A percentile compares a stretch with the other conserved stretches of the same genome.
Evolutionary conservation across 2,888 invertebrate genomes (phyloP).

Genomic region (Rhabditoides inermis): DNA sequence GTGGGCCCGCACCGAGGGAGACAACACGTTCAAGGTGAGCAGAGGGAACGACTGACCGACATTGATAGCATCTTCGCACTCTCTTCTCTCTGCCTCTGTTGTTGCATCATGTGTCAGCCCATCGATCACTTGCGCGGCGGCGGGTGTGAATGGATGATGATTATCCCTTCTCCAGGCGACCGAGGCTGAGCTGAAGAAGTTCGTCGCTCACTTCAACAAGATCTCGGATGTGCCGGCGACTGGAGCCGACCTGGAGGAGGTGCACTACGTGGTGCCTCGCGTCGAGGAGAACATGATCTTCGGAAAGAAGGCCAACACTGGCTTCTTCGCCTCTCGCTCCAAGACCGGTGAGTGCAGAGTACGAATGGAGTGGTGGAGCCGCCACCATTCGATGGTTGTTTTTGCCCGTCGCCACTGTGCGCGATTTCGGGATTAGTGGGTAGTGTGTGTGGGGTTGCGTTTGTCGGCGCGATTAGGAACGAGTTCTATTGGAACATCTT

Average conservation of each 20-base stretch:
- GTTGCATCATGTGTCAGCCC: neutral
- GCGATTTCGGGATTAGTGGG: no score
- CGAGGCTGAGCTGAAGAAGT: conserved; percentile 40
- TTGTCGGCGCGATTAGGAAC: no score
- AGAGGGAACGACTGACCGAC: no score
- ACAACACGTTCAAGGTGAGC: conserved; percentile 33
- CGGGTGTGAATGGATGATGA: no score
- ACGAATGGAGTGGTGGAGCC: neutral
- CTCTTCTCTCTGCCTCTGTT: neutral
- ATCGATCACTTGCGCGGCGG: neutral
- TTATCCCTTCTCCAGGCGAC: conserved; percentile 40
- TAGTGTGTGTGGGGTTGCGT: no score
- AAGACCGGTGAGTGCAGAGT: conserved; percentile 23
- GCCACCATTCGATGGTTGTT: neutral
- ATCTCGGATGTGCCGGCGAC: conserved; percentile 26
- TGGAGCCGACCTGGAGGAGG: conserved; percentile 44
- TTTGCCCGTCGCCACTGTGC: no score
- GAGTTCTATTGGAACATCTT: neutral
- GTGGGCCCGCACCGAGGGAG: conserved; percentile 43
- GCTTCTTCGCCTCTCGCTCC: conserved; percentile 50
- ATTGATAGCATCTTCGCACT: neutral
- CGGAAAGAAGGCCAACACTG: conserved; percentile 50
- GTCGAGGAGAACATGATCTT: conserved; percentile 50
- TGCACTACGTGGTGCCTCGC: conserved; percentile 52
- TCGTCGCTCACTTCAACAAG: conserved; percentile 40